Evolutionary conservation across 2,888 invertebrate genomes (phyloP), one percentile per base, ranked within the genome.

Genomic region (Craniophora ligustri): DNA sequence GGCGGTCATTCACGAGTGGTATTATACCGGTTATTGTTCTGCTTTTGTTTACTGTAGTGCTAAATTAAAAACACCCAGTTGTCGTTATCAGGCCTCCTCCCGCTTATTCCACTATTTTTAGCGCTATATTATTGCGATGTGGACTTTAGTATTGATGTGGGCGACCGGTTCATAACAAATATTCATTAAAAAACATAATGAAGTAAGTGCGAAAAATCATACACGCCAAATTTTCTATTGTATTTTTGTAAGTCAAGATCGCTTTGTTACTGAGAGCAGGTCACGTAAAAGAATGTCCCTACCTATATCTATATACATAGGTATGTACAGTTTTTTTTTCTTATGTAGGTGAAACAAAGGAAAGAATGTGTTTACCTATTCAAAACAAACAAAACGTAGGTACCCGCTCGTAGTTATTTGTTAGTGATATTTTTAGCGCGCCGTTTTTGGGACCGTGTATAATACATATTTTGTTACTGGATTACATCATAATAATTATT

Each of bases 31-130:
- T 76, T 67, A 75, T 75, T 79, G 75, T 78, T 73, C 76, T 76
- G 79, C 67, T 79, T 78, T 82, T 82, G 83, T 85, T 81, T 83
- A 79, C 76, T 68, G 72, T 76, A 67, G 56, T 41, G 10, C 57
- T 23, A 10, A 23, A 70, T 75, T 75, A 68, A 76, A 75, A 79
- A 79, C 77, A 79, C 63, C 61, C 71, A 54, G 62, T 67, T 56
- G 67, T 65, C 69, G 76, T 79, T 82, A 84, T 77, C 78, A 81
- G 73, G 66, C 49, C 63, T 64, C 63, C 63, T 72, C 75, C 76
- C 71, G 64, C 70, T 74, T 68, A 51, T 64, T 50, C n/a, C 65
- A 67, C 78, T 88, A 86, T 86, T 85, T 85, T 76, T 85, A 87
- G 84, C 73, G 62, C 49, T 60, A 68, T 67, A 69, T 69, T 72